Evolutionary conservation across 2,888 invertebrate species (phyloP), one percentile per base, ranked within the genome.

Genomic region (Tetropium fuscum): DNA sequence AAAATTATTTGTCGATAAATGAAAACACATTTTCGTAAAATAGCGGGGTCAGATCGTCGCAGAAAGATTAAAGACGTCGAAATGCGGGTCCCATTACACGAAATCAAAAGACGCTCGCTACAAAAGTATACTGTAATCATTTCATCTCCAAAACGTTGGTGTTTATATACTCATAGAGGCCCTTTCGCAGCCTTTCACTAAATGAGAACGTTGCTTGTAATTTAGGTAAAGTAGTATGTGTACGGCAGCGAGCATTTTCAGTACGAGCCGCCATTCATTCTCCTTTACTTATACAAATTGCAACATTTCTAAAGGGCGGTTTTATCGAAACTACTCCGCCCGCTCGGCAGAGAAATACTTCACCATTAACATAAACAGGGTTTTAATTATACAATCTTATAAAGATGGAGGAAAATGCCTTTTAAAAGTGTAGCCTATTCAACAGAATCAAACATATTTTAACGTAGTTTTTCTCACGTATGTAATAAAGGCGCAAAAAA

Each of bases 261-360:
- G 64, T 56, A 47, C 43, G 55, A 38, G 56, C 60, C 34, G 71
- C 62, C 74, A 72, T 74, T 73, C 70, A 68, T 64, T 70, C 64
- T 66, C 66, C 60, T 69, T 75, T 75, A 77, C 77, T 77, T 75
- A 76, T 73, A 74, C 75, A 76, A 76, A 77, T 76, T 77, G 71
- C 75, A 71, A 68, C 71, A 64, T 70, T 74, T 71, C 66, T 66
- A 68, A 71, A 69, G 66, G 60, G 44, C 49, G 62, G 56, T 69
- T 60, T 63, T 56, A 62, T 64, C 60, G 63, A 63, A 63, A 66
- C 59, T n/a, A n/a, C n/a, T n/a, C n/a, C n/a, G n/a, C n/a, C n/a
- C n/a, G n/a, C n/a, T n/a, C n/a, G n/a, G n/a, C n/a, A n/a, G n/a
- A n/a, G n/a, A n/a, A n/a, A n/a, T n/a, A n/a, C n/a, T n/a, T n/a